These are phyloP conservation scores for Toxotes chatareus DNA, from an alignment of 2,113 vertebrate genomes.

Conservation along the genomic window DNA sequence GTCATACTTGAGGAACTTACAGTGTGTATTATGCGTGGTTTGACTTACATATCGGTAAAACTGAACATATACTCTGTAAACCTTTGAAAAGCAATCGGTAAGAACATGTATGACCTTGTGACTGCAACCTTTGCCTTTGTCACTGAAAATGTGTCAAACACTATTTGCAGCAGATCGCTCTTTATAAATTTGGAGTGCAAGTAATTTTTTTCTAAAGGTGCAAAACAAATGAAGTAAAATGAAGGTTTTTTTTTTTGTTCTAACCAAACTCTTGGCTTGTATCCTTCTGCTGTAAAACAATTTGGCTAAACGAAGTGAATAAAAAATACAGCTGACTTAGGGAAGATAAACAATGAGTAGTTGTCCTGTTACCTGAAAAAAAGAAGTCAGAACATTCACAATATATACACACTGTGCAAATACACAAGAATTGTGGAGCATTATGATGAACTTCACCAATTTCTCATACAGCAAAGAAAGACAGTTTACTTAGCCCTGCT, in stretches of 20 bases:
- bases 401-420: conserved; percentile 53
- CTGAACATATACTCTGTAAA: conserved; percentile 12
- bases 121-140: neutral
- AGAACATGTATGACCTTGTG: neutral
- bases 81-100: neutral
- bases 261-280: conserved; percentile 7
- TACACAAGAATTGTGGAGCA: conserved; percentile 32
- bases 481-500: conserved; percentile 2
- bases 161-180: neutral
- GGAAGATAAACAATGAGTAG: conserved; percentile 6
- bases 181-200: neutral
- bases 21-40: neutral
- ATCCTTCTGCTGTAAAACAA: neutral
- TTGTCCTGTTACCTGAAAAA: conserved; percentile 42
- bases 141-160: neutral
- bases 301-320: conserved; percentile 1
- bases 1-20: neutral
- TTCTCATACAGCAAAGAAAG: conserved; percentile 24
- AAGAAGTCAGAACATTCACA: conserved; percentile 5
- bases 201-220: conserved; percentile 10
- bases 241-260: conserved; percentile 6
- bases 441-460: neutral
- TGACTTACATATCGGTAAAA: neutral
- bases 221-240: neutral
- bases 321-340: conserved; percentile 5